Evolutionary conservation across 2,113 vertebrate genomes (phyloP), one percentile per base, ranked within the genome.

Genomic region (Trichomycterus rosablanca): DNA sequence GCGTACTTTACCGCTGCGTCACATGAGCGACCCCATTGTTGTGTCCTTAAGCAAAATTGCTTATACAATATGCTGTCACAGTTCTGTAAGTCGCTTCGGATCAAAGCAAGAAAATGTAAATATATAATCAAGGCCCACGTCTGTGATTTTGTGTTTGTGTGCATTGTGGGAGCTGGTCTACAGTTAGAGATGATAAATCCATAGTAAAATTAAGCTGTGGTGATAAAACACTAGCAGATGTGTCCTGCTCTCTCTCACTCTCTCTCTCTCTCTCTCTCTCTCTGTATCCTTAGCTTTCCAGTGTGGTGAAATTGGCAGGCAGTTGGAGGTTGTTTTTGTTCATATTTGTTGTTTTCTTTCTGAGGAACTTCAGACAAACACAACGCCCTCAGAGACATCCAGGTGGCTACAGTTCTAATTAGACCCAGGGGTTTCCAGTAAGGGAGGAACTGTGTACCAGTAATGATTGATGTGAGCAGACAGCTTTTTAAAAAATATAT

Each of bases 341-440:
- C n/a, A 51, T 66, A 66, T 63, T 46, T 59, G 70, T 63, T 72
- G 66, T 67, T 72, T 56, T 72, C 66, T 67, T 48, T 56, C 24
- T 9, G 52, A 56, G 43, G 52, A 30, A 32, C 15, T 46, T 40
- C 61, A 16, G 61, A 51, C 53, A 30, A 54, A 63, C 57, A 40
- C 45, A 16, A 22, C 5, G 48, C 68, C 63, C 48, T 42, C 24
- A n/a, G 67, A 74, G 71, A 65, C 46, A 70, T 70, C 71, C 70
- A 67, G 58, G 67, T 66, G 71, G 63, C 52, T 69, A 50, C 63
- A 64, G 12, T 60, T 43, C 55, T 74, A 70, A 71, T 74, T 71
- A 74, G 66, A 48, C 64, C 62, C 64, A 2, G 28, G 71, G 66
- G 71, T 42, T 61, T 70, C 59, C 30, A 46, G 30, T 37, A 51